Base-by-base conservation (phyloP, 2,888 invertebrate species). In the Plusia festucae region DNA sequence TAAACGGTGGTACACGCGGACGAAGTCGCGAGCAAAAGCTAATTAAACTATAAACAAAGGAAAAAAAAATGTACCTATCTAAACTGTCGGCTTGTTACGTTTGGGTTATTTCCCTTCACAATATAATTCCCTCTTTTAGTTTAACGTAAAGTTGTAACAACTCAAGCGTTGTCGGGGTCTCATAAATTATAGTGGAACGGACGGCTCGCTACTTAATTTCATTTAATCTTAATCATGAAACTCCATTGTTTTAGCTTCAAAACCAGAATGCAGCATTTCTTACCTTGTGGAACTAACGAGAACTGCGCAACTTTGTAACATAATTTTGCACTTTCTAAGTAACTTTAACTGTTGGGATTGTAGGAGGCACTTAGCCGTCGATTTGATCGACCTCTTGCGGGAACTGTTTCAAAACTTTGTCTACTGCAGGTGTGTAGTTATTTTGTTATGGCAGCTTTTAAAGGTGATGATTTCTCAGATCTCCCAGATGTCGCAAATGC, bases 321-420 rank as follows among this genome's bases (percentile, higher is more conserved):
- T 61, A 74, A 71, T 74, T 82, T 69, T 71, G 71, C 77, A 80
- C 82, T 80, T 72, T 73, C 51, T 18, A 65, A 69, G 62, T 65
- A 55, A 55, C 60, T 67, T 66, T 24, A 59, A 20, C 68, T 61
- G 56, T 65, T 61, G 22, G 27, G 24, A 57, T 71, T 66, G 67
- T 53, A 62, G 68, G 55, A 54, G 60, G 60, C 65, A 65, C 60
- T 67, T 62, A 46, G 53, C 16, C 20, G 53, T 63, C 57, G 46
- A 62, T 67, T 65, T 67, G 65, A 65, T 55, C 62, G 60, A 58
- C 62, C 62, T 60, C 55, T 64, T 66, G 57, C 30, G 13, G 53
- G 56, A 24, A 53, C 44, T 16, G 34, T 60, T 73, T 53, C 20
- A 24, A 54, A 74, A 65, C 46, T 74, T 74, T 55, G 44, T 24